Base-by-base conservation (phyloP, 1,140 invertebrate genomes). In the Cydia splendana region DNA sequence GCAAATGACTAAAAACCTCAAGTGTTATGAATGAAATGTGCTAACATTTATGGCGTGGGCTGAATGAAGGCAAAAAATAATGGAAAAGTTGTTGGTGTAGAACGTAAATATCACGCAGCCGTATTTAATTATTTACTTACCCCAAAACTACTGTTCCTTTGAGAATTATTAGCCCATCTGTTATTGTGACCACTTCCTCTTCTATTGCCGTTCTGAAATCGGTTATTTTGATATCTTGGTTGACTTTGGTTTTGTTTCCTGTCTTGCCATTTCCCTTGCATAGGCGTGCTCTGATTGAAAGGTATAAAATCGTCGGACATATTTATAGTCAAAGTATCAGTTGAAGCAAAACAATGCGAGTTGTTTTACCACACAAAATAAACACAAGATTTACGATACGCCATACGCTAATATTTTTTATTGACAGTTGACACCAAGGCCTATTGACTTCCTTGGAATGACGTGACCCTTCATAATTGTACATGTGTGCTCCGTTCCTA, bases 281-380 rank as follows among this genome's bases (percentile, higher is more conserved):
- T 82, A 9, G 91, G 91, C 4, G 91, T 92, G 71, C 91, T 92
- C 81, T 92, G 91, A 77, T 89, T 90, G 28, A 91, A 78, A 18
- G 91, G 89, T 76, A 92, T 91, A 78, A 92, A 91, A 80, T 88
- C 84, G 65, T 92, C 91, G 1, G 91, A 88, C 89, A 92, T 92
- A 74, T 62, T 83, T 74, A 77, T 10, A 79, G 15, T 62, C 53
- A 71, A 28, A 45, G 48, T 73, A 74, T 5, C 3, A 42, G 30
- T 67, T 30, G 20, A 67, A 28, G 34, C 13, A 67, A 65, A 28
- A 34, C 28, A 65, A 67, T 15, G 4, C 9, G 2, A 65, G 9
- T 65, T 30, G n/a, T 18, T 57, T 57, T 57, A 18, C 45, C 13
- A 48, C 10, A 7, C 45, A 12, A 48, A 48, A 13, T 48, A 15